Conservation (phyloP, 2,888 invertebrate genomes). For the Meganola albula region DNA sequence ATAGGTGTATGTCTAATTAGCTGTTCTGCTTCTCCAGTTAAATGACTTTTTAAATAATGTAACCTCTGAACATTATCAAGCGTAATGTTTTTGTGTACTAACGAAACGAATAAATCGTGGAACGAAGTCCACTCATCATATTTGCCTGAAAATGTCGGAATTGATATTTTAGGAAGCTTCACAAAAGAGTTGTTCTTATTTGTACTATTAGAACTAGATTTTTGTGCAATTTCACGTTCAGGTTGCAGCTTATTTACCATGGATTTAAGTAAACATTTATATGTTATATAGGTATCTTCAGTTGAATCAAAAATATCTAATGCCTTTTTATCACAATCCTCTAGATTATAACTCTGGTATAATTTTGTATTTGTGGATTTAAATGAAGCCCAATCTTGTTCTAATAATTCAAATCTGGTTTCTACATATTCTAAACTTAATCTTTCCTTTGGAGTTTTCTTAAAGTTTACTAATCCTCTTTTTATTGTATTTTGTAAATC, state of each 20-base stretch:
- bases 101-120: neutral
- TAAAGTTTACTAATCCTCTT: constrained; percentile 1
- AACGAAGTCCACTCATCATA: constrained; percentile 1
- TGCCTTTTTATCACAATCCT: neutral
- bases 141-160: neutral
- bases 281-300: constrained; percentile 1
- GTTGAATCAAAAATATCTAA: constrained; percentile 1
- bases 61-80: constrained; percentile 1
- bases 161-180: constrained; percentile 2
- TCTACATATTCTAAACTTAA: neutral
- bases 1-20: constrained; percentile 23
- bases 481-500: neutral
- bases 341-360: neutral
- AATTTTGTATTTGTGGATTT: neutral
- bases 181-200: too few relatives aligned
- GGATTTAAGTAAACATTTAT: constrained; percentile 1
- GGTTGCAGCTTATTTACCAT: neutral
- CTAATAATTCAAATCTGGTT: constrained; percentile 1
- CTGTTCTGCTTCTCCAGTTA: constrained; percentile 15
- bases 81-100: constrained; percentile 1
- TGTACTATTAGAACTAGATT: neutral
- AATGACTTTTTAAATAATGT: neutral
- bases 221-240: neutral
- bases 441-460: constrained; percentile 1
- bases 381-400: constrained; percentile 1